Evolutionary conservation across 2,797 vertebrate species (phyloP), one percentile per base, ranked within the genome.

Genomic region (Distichodus sexfasciatus): DNA sequence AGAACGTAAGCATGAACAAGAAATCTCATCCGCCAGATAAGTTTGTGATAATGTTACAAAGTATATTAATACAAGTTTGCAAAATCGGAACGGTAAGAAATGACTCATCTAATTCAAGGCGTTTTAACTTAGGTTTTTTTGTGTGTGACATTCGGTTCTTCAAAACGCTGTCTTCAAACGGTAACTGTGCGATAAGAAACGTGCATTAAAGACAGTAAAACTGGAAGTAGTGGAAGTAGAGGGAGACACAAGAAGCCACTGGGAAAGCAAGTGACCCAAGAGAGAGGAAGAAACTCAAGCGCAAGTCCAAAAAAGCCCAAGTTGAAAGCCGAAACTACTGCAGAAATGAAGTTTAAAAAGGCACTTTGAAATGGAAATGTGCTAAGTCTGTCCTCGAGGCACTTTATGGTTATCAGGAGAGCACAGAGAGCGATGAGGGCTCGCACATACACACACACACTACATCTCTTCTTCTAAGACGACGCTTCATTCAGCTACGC

Each of bases 311-410:
- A 10, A 46, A 38, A 59, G 31, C 29, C 40, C 28, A 55, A 71
- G 8, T 19, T 47, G 62, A 47, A 51, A 17, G 46, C 48, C 61
- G 51, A 50, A 58, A 29, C 10, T 26, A 14, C 7, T 9, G 31
- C 33, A 9, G 26, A 61, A 61, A 65, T 43, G 11, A 43, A 55
- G 33, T 55, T 1, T 40, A 43, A 62, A 59, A 66, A 46, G 66
- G 10, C 17, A 74, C 21, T 74, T 71, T 71, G 41, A 74, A 72
- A 69, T 70, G 65, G 38, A 67, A 78, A 76, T 71, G 29, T 9
- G 40, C 46, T 19, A 47, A 41, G 14, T 59, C 8, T 31, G 38
- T 53, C 19, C 26, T 41, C 15, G 8, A 44, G 60, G 69, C 35
- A 28, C 21, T 33, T 35, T 47, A 43, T 35, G 29, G 19, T 6